Evolutionary conservation across 1,140 invertebrate genomes (phyloP), one percentile per base, ranked within the genome.

Genomic region (Temnothorax longispinosus): DNA sequence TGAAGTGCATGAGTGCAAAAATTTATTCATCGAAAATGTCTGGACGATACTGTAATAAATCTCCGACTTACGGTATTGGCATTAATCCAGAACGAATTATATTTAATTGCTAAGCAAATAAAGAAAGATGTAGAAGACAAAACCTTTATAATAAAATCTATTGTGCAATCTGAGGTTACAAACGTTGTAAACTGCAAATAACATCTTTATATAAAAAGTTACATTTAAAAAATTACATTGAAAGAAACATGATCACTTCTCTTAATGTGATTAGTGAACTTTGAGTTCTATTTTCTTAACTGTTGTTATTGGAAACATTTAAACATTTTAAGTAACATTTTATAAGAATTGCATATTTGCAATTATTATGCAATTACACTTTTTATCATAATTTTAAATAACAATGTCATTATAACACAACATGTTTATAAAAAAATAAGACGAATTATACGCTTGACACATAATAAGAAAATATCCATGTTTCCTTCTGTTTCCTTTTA

Each of bases 111-210:
- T 0, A 13, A 13, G 0, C 13, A 11, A 15, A 44, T 27, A 1
- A 6, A 47, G 4, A 84, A 60, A 7, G 60, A 74, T 13, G 69
- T 4, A 2, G 15, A 18, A n/a, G 67, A 60, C 1, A 84, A 3
- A 84, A 75, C 2, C 15, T 60, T 84, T 10, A 62, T 21, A 1
- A 84, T 21, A 11, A 50, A 4, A 35, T 74, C 27, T 7, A 18
- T 0, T 21, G 67, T 74, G 3, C 54, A 62, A 35, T 56, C 2
- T 1, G 18, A 11, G 5, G 80, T 84, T 0, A 74, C 5, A 27
- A 84, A 38, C 0, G 54, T 47, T 21, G 67, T 74, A 27, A 84
- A 47, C 80, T 84, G 41, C 3, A 74, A 47, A 47, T 72, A 58
- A 47, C 58, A 44, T 35, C 18, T 77, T 3, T 62, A n/a, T 74